Evolutionary conservation across 2,797 vertebrate species (phyloP), one percentile per base, ranked within the genome.

Genomic region (Poeciliopsis gracilis): DNA sequence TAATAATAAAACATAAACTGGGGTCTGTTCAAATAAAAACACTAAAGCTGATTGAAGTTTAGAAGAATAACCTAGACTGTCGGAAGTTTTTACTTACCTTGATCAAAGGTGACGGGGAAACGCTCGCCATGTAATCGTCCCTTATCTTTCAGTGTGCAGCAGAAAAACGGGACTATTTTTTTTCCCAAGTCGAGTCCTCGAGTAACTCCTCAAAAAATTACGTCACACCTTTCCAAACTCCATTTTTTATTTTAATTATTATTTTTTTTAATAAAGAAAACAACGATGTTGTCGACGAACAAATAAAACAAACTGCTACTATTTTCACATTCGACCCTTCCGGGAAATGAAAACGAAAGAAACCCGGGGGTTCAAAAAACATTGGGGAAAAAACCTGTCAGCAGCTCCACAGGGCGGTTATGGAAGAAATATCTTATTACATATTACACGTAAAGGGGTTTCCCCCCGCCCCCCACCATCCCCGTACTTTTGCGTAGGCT

Each of bases 291-390:
- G 20, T 20, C 25, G 55, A 47, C 15, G 73, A 70, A 77, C 69
- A 82, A 74, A 80, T 59, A 61, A 82, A 82, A 73, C 59, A 74
- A 81, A 82, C 43, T 70, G 18, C 0, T 36, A 18, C 67, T 79
- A 75, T 87, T 90, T 88, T 86, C 85, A 85, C 81, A 91, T 86
- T 87, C 73, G 79, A 94, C 85, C 91, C 92, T 96, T 95, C 96
- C 94, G 84, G 95, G 95, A 97, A 98, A 88, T 93, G 97, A 98
- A 97, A 98, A 93, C 92, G 97, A 98, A 98, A 97, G 84, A 82
- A 95, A 90, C 79, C 83, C n/a, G n/a, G n/a, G n/a, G n/a, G n/a
- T n/a, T n/a, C n/a, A n/a, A n/a, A n/a, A n/a, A n/a, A n/a, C n/a
- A n/a, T n/a, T n/a, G n/a, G n/a, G n/a, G n/a, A n/a, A n/a, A n/a